These are phyloP conservation scores for Colossoma macropomum DNA, from an alignment of 2,113 vertebrate genomes.

Conservation along the genomic window DNA sequence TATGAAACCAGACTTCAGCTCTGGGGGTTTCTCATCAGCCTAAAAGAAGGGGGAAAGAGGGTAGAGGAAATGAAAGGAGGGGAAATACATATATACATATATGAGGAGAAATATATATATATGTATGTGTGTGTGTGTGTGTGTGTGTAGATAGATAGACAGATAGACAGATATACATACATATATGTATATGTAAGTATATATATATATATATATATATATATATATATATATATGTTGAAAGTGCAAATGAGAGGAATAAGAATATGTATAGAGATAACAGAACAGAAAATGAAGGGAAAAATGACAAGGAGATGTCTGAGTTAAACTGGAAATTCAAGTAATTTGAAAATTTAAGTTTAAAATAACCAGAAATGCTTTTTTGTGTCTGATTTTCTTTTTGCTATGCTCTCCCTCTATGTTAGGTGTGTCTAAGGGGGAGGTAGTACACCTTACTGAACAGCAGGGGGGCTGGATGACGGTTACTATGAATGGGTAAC, in stretches of 20 bases:
- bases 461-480: slow-evolving; percentile 68
- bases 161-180: no score
- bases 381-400: not conserved
- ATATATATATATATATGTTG: no score
- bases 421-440: slow-evolving; percentile 25
- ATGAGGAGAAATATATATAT: not conserved
- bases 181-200: no score
- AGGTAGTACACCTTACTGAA: slow-evolving; percentile 56
- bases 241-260: no score
- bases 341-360: not conserved
- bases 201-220: no score
- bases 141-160: not conserved
- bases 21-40: slow-evolving; percentile 85
- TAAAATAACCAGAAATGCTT: not conserved
- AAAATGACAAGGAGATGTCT: not conserved
- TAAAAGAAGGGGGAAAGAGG: slow-evolving; percentile 56
- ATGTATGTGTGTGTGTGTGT: not conserved
- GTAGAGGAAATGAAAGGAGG: slow-evolving; percentile 8
- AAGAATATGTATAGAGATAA: no score
- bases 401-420: slow-evolving; percentile 10
- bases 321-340: not conserved
- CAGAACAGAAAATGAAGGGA: not conserved
- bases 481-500: slow-evolving; percentile 69
- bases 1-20: slow-evolving; percentile 90
- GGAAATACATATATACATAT: not conserved